Percentiles rank a stretch among this genome's conserved stretches.
Evolutionary conservation across 2,797 vertebrate species (phyloP).

Genomic region (Gymnothorax javanicus): DNA sequence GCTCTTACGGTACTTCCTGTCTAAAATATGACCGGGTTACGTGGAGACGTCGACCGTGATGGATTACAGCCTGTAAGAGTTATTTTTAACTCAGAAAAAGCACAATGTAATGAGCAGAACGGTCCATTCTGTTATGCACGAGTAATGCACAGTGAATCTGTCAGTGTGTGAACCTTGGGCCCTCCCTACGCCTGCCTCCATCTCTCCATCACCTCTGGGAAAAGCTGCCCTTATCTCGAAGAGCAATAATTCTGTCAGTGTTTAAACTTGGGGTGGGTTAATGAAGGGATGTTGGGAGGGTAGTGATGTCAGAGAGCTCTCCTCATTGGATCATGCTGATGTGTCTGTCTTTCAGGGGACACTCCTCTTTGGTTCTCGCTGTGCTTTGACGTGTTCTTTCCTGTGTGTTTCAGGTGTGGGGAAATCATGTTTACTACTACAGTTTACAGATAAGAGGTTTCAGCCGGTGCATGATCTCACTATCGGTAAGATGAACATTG

Average conservation of each 20-base stretch:
- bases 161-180: background rate
- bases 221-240: background rate
- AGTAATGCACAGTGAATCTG: background rate
- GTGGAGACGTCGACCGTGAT: background rate
- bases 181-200: background rate
- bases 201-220: background rate
- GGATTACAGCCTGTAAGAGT: background rate
- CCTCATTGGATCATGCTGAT: background rate
- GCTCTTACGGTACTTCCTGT: background rate
- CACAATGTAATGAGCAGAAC: background rate
- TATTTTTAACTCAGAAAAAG: background rate
- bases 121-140: background rate
- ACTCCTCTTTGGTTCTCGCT: background rate
- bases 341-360: no score
- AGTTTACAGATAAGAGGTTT: conserved; percentile 99
- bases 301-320: background rate
- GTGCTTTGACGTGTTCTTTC: conserved; percentile 13
- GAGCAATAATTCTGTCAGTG: background rate
- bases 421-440: conserved; percentile 99
- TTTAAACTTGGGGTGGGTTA: background rate
- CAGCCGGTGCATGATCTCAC: conserved; percentile 98
- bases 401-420: conserved; percentile 86
- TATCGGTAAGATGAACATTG: conserved; percentile 81
- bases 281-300: background rate
- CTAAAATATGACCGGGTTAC: background rate